phyloP scores from a whole-genome alignment of 2,888 invertebrate species.

The Euzophera pinguis region DNA sequence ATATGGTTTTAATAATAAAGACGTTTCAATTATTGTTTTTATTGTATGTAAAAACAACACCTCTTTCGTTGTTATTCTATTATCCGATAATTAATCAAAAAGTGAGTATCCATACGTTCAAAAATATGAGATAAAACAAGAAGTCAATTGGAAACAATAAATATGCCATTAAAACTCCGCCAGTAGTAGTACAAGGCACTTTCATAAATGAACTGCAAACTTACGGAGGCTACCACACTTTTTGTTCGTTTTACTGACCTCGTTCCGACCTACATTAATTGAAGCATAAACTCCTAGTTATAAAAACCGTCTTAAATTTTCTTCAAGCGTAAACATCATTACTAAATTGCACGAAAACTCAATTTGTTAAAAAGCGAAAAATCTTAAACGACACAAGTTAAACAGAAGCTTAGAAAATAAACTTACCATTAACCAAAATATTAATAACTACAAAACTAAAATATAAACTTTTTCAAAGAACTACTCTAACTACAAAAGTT shows the following conservation, averaged over 20 bases:
- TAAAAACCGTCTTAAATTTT: slow-evolving; percentile 1
- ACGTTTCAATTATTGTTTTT: too few relatives aligned
- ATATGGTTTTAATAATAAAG: too few relatives aligned
- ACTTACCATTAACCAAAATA: background rate
- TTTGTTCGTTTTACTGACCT: slow-evolving; percentile 7
- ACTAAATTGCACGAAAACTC: background rate
- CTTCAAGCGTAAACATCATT: background rate
- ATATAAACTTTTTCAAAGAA: slow-evolving; percentile 1
- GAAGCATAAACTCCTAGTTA: slow-evolving; percentile 4
- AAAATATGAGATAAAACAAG: background rate
- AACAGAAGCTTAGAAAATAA: background rate
- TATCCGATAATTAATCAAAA: too few relatives aligned
- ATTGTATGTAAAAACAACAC: too few relatives aligned
- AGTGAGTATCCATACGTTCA: too few relatives aligned
- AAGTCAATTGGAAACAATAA: background rate
- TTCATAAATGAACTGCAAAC: slow-evolving; percentile 6
- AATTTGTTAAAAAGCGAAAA: background rate
- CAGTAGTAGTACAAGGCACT: background rate
- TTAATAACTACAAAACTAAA: background rate
- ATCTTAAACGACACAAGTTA: background rate
- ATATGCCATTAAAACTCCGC: background rate
- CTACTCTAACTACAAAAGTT: slow-evolving; percentile 9
- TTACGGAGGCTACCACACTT: background rate
- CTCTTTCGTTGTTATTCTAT: too few relatives aligned
- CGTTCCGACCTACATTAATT: slow-evolving; percentile 3